Evolutionary conservation across 2,113 vertebrate species (phyloP).

Genomic region (Ceuthmochares aereus): DNA sequence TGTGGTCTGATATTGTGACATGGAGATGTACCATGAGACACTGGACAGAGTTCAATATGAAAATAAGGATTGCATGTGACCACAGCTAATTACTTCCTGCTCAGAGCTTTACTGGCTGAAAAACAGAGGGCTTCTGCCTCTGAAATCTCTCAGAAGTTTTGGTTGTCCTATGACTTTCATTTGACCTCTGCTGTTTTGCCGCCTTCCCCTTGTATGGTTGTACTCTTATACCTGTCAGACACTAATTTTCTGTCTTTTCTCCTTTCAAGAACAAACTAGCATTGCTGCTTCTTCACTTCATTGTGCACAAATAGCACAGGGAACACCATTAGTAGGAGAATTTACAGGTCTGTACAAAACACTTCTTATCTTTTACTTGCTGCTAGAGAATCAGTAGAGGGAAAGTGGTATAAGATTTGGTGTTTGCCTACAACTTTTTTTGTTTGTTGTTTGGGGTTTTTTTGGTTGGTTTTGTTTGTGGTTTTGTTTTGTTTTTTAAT

Average conservation of each 20-base stretch:
- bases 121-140: not conserved
- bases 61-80: not conserved
- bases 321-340: not conserved
- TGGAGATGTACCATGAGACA: not conserved
- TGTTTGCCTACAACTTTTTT: rapidly evolving
- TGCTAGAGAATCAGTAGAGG: not conserved
- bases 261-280: not conserved
- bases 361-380: not conserved
- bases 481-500: not conserved
- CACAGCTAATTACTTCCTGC: not conserved
- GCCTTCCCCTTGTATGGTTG: not conserved
- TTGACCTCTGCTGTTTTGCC: not conserved
- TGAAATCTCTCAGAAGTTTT: not conserved
- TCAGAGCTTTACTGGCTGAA: not conserved
- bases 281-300: not conserved
- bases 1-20: not conserved
- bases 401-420: not conserved
- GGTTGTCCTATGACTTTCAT: not conserved
- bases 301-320: not conserved
- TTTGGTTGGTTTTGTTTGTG: no score
- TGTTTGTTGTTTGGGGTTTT: no score
- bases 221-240: not conserved
- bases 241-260: not conserved
- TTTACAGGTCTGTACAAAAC: not conserved
- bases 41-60: not conserved